These are phyloP conservation scores for Cosmorhoe ocellata DNA, from an alignment of 2,888 invertebrate genomes.

Conservation along the genomic window DNA sequence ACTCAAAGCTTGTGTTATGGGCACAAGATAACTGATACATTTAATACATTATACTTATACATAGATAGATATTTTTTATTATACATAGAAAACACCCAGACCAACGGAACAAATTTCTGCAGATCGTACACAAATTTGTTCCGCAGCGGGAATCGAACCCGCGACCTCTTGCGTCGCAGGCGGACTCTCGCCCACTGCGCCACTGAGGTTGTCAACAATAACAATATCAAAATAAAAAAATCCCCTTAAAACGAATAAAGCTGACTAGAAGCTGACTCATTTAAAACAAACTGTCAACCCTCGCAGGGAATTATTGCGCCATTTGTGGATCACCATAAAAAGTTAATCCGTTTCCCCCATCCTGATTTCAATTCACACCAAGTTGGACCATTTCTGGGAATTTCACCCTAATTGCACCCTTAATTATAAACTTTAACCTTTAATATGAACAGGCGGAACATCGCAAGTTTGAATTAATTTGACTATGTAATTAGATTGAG, in stretches of 20 bases:
- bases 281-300: slow-evolving; percentile 14
- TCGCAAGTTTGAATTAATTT: slow-evolving; percentile 8
- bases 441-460: slow-evolving; percentile 15
- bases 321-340: slow-evolving; percentile 15
- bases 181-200: too few relatives aligned
- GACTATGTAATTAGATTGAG: not conserved
- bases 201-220: too few relatives aligned
- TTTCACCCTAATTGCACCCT: slow-evolving; percentile 9
- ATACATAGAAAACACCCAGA: too few relatives aligned
- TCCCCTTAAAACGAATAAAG: slow-evolving; percentile 14
- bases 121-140: too few relatives aligned
- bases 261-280: slow-evolving; percentile 12
- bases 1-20: too few relatives aligned
- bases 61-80: too few relatives aligned
- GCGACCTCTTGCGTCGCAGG: too few relatives aligned
- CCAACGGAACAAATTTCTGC: too few relatives aligned
- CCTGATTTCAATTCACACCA: slow-evolving; percentile 19
- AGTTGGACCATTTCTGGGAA: slow-evolving; percentile 4
- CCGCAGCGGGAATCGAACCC: too few relatives aligned
- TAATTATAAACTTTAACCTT: slow-evolving; percentile 21
- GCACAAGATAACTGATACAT: too few relatives aligned
- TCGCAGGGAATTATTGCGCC: slow-evolving; percentile 8
- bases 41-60: too few relatives aligned
- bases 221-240: too few relatives aligned
- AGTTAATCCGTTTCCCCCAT: slow-evolving; percentile 13